Percentiles rank a stretch among this genome's conserved stretches.
phyloP scores from a whole-genome alignment of 2,797 vertebrate genomes.

The Gallinago stenura region DNA sequence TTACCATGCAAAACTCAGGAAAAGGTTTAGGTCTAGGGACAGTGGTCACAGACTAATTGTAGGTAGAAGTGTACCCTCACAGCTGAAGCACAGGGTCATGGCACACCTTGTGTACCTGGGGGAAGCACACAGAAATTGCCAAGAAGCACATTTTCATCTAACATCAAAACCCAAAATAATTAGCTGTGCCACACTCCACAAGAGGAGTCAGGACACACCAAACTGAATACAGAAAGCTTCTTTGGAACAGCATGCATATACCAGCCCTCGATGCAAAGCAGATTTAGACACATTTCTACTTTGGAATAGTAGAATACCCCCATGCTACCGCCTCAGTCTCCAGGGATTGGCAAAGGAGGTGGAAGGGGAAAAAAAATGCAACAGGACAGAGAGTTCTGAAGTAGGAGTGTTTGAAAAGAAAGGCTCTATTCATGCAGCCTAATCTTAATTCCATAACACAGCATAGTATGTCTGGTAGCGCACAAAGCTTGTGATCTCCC shows the following conservation, averaged over 20 bases:
- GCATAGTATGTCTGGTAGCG: background rate
- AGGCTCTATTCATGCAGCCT: constrained; percentile 34
- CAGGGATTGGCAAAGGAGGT: background rate
- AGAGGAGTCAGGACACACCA: background rate
- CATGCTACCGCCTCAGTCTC: background rate
- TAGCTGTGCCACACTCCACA: background rate
- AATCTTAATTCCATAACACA: constrained; percentile 30
- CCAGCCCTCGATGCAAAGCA: background rate
- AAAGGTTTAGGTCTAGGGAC: background rate
- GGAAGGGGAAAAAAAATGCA: background rate
- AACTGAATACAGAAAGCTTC: background rate
- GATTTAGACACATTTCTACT: background rate
- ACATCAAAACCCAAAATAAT: background rate
- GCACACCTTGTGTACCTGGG: background rate
- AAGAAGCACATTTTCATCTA: background rate
- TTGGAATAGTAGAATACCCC: background rate
- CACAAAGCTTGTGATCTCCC: constrained; percentile 19
- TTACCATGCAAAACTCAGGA: background rate
- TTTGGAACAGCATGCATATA: background rate
- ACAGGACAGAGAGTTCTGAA: background rate
- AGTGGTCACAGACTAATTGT: background rate
- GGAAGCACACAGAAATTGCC: background rate
- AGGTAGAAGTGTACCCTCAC: background rate
- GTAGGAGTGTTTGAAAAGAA: constrained; percentile 30
- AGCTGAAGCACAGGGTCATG: fast-evolving